Evolutionary conservation across 2,113 vertebrate species (phyloP).

Genomic region (Apus apus): DNA sequence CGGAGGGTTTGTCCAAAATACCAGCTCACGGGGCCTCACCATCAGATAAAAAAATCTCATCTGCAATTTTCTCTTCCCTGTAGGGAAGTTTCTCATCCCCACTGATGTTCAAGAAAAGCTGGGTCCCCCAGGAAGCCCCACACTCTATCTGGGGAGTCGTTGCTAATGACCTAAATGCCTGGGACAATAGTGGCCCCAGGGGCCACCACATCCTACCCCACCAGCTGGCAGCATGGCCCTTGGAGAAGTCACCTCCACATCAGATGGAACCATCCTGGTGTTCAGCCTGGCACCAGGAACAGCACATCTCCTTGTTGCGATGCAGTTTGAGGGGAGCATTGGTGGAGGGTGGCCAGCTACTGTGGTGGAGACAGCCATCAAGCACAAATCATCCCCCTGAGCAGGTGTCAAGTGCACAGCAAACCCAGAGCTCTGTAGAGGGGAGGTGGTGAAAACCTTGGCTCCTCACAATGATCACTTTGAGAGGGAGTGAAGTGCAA

Average conservation of each 20-base stretch:
- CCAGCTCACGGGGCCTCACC: rapidly evolving
- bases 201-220: not conserved
- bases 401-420: not conserved
- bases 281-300: rapidly evolving
- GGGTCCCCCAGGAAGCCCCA: not conserved
- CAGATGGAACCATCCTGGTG: rapidly evolving
- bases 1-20: not conserved
- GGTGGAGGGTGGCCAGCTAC: not conserved
- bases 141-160: not conserved
- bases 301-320: rapidly evolving
- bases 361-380: not conserved
- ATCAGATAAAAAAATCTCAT: not conserved
- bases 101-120: not conserved
- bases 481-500: constrained; percentile 59
- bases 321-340: rapidly evolving
- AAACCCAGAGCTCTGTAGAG: not conserved
- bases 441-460: constrained; percentile 50
- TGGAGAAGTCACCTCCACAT: not conserved
- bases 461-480: not conserved
- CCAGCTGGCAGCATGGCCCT: not conserved
- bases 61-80: not conserved
- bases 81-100: not conserved
- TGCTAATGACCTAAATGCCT: not conserved
- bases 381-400: not conserved
- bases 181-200: no score